Evolutionary conservation across 2,113 vertebrate species (phyloP), one percentile per base, ranked within the genome.

Genomic region (Pygoscelis antarcticus): DNA sequence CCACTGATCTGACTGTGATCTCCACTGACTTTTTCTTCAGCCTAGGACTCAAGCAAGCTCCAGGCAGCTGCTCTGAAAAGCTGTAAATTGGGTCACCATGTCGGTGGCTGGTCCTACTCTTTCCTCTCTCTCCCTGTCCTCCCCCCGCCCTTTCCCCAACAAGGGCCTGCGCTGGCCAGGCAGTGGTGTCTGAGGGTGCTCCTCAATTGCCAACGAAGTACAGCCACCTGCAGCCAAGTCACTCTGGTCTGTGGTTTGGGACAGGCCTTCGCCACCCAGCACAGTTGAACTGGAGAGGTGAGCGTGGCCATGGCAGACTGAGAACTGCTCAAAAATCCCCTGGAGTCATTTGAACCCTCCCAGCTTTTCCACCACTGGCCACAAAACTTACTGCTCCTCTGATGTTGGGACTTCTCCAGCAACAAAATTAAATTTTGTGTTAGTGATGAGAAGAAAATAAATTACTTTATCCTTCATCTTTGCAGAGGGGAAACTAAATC

Each of bases 401-500:
- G 5, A 55, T 68, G 20, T 1, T 83, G 61, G 29, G 77, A 79
- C 36, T 69, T 71, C 19, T 60, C n/a, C 38, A 79, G 32, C 42
- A 91, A 30, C 8, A 88, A 89, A 90, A 85, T 54, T 83, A 64
- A 47, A 68, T 78, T 80, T 80, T 65, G 3, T 65, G 34, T 65
- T 76, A 65, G 49, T 46, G 51, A 55, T 57, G 55, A 46, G 52
- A 44, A 69, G 57, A 79, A 95, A 94, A 91, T 87, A 55, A 75
- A 75, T 82, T 64, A 60, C 72, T 79, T 84, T 75, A 68, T 78
- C 57, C 51, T 90, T 94, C 47, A 57, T 26, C 44, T 87, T 93
- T 74, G 21, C 61, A 82, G 80, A 90, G 18, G 30, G 23, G 40
- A 69, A 93, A n/a, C 49, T 87, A 84, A 96, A 82, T 85, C 81